phyloP scores from a whole-genome alignment of 2,113 vertebrate species.

The Kryptolebias marmoratus region DNA sequence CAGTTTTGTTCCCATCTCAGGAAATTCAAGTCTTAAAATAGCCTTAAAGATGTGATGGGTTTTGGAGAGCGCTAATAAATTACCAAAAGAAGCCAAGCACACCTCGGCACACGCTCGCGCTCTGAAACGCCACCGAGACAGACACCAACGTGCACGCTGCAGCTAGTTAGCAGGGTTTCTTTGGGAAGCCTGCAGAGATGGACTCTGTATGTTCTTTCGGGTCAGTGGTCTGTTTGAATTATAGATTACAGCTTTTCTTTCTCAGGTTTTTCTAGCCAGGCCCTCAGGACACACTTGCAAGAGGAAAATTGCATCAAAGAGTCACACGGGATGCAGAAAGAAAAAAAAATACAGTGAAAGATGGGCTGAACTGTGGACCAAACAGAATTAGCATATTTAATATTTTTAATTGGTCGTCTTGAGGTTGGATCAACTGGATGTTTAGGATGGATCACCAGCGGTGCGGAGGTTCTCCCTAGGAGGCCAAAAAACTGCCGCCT shows the following conservation, averaged over 20 bases:
- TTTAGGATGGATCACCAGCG: neutral
- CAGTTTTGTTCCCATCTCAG: neutral
- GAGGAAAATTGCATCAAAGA: constrained; percentile 1
- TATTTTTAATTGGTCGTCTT: neutral
- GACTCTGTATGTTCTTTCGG: constrained; percentile 42
- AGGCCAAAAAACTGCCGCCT: neutral
- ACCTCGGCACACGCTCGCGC: neutral
- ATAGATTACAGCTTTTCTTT: constrained; percentile 68
- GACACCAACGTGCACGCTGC: constrained; percentile 1
- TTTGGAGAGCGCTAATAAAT: constrained; percentile 9
- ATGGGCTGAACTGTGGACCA: neutral
- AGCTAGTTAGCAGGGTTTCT: constrained; percentile 42
- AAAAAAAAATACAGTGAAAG: neutral
- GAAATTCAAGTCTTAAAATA: neutral
- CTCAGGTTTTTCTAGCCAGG: constrained; percentile 43
- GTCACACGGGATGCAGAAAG: neutral
- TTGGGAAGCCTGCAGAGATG: constrained; percentile 8
- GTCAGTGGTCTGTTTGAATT: constrained; percentile 71
- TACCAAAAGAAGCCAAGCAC: constrained; percentile 6
- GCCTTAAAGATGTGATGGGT: neutral
- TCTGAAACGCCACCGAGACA: neutral
- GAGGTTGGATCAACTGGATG: neutral
- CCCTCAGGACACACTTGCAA: constrained; percentile 20
- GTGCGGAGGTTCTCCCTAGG: neutral
- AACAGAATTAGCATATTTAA: neutral